Conservation (phyloP, 1,140 invertebrate genomes). For the Drosophila seguyi region DNA sequence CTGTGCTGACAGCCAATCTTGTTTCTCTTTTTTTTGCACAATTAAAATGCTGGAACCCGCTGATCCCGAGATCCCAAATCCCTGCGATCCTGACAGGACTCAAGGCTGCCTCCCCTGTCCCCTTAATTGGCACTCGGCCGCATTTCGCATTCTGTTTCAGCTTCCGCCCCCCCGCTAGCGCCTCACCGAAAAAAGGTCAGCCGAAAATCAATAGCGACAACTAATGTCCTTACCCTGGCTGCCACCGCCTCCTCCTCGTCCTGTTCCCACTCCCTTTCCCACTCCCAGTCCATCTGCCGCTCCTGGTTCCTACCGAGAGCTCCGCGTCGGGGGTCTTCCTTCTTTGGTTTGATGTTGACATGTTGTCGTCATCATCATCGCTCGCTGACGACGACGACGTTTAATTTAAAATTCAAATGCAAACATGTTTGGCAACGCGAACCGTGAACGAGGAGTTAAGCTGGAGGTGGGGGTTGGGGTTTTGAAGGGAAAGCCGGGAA, state of each 20-base stretch:
- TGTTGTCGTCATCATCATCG: slow-evolving; percentile 55
- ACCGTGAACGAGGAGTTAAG: slow-evolving; percentile 14
- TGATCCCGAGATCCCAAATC: slow-evolving; percentile 26
- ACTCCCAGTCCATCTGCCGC: too few relatives aligned
- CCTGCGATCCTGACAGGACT: slow-evolving; percentile 34
- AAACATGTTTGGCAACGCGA: slow-evolving; percentile 69
- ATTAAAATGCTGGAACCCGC: slow-evolving; percentile 20
- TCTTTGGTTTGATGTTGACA: slow-evolving; percentile 62
- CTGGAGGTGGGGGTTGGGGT: not conserved
- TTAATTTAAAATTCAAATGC: slow-evolving; percentile 82
- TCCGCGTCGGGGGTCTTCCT: slow-evolving; percentile 20
- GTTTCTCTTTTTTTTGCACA: not conserved
- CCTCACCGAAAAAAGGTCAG: slow-evolving; percentile 53
- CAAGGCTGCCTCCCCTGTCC: not conserved
- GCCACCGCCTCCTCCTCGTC: slow-evolving; percentile 1
- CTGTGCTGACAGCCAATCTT: slow-evolving; percentile 1
- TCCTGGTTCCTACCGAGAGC: not conserved
- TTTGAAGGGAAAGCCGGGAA: not conserved
- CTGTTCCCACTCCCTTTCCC: slow-evolving; percentile 3
- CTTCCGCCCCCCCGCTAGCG: not conserved
- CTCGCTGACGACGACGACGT: slow-evolving; percentile 51
- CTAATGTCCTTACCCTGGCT: slow-evolving; percentile 30
- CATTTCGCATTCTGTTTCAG: slow-evolving; percentile 36
- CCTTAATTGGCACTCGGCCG: slow-evolving; percentile 55
- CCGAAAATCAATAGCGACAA: slow-evolving; percentile 68